phyloP scores from a whole-genome alignment of 1,140 invertebrate genomes.

The Zaprionus ornatus region DNA sequence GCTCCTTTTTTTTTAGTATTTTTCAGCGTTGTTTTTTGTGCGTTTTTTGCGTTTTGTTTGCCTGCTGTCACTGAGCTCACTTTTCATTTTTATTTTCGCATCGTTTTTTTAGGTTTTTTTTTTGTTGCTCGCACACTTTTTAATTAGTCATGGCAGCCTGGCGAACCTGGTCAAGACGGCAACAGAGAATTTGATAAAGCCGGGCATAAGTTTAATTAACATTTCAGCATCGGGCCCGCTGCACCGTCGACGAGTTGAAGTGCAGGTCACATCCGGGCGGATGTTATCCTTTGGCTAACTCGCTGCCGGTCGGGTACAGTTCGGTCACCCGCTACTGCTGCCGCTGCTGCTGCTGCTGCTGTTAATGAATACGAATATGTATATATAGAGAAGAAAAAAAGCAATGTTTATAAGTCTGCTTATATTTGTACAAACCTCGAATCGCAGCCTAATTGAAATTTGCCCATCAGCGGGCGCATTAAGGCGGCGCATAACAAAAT shows the following conservation, averaged over 20 bases:
- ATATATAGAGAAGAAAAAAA: not conserved
- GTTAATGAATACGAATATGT: slow-evolving; percentile 76
- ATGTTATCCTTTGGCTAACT: slow-evolving; percentile 33
- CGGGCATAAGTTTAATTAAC: slow-evolving; percentile 69
- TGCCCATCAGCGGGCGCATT: slow-evolving; percentile 29
- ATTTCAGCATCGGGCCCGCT: slow-evolving; percentile 34
- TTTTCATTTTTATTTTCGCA: slow-evolving; percentile 24
- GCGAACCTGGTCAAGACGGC: slow-evolving; percentile 16
- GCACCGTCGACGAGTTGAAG: slow-evolving; percentile 47
- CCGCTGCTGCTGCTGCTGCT: slow-evolving; percentile 17
- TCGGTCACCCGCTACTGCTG: slow-evolving; percentile 4
- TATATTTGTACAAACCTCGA: slow-evolving; percentile 13
- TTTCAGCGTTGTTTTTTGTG: slow-evolving; percentile 21
- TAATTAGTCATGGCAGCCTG: slow-evolving; percentile 59
- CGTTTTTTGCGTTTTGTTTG: slow-evolving; percentile 53
- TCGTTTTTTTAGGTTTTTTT: slow-evolving; percentile 11
- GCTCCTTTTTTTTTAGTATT: slow-evolving; percentile 1
- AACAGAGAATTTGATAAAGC: slow-evolving; percentile 23
- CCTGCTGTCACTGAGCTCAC: slow-evolving; percentile 24
- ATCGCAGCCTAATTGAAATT: slow-evolving; percentile 69
- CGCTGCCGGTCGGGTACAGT: not conserved
- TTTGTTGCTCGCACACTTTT: slow-evolving; percentile 50
- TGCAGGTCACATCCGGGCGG: slow-evolving; percentile 72
- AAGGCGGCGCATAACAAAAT: slow-evolving; percentile 26
- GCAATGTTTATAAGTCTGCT: not conserved